Conservation (phyloP, 2,797 vertebrate species). For the Anomalospiza imberbis region DNA sequence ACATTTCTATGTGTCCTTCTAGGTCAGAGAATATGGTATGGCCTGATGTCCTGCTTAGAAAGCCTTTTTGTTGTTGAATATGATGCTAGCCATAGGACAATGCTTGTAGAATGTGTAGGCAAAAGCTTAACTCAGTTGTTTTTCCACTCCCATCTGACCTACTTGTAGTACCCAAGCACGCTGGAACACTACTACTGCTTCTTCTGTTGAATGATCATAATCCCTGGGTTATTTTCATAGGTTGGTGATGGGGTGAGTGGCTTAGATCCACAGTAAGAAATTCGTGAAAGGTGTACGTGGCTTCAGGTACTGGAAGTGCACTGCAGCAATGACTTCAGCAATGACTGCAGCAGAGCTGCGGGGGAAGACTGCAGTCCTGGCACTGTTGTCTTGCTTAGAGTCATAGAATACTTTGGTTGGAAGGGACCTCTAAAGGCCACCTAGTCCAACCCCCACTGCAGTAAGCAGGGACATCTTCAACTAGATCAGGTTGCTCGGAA, state of each 20-base stretch:
- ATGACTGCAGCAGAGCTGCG: background rate
- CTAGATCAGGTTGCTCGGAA: background rate
- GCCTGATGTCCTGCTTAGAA: background rate
- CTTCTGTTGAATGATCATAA: background rate
- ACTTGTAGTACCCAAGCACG: background rate
- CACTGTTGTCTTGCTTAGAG: background rate
- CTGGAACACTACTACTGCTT: background rate
- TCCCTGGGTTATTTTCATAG: background rate
- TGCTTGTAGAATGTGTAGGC: background rate
- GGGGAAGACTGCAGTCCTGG: background rate
- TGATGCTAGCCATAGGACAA: background rate
- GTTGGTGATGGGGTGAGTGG: background rate
- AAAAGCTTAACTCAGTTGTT: background rate
- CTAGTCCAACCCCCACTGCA: fast-evolving
- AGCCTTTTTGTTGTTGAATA: background rate
- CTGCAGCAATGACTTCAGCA: background rate
- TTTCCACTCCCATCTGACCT: background rate
- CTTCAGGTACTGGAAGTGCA: background rate
- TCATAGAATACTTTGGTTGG: background rate
- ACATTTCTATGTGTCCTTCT: background rate
- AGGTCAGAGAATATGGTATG: background rate
- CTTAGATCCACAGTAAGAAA: background rate
- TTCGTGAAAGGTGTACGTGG: fast-evolving
- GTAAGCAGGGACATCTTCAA: background rate
- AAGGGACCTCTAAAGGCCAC: background rate